Conservation (phyloP, 2,797 vertebrate genomes). For the Momotus momota region DNA sequence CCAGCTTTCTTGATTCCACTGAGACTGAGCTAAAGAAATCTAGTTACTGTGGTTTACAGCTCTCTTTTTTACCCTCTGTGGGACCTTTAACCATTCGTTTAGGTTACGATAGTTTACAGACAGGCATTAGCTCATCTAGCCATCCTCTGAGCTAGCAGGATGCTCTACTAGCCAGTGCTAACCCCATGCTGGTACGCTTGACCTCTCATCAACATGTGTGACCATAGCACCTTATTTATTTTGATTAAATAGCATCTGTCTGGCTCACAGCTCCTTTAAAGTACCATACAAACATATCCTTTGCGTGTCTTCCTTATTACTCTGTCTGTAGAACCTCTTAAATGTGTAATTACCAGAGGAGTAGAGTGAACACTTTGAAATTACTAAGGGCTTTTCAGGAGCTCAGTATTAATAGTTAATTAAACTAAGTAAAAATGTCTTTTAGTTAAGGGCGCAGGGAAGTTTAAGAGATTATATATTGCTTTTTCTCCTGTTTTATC, state of each 20-base stretch:
- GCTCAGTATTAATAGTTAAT: neutral
- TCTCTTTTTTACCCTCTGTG: neutral
- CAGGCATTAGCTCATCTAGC: neutral
- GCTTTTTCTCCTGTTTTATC: neutral
- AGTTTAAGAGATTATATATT: neutral
- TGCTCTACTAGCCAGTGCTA: neutral
- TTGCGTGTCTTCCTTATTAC: rapidly evolving
- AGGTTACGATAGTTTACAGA: neutral
- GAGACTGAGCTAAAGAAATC: neutral
- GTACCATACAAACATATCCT: neutral
- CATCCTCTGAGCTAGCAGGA: neutral
- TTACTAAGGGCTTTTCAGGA: neutral
- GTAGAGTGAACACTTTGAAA: neutral
- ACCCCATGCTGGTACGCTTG: neutral
- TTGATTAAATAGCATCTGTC: neutral
- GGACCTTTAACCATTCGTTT: neutral
- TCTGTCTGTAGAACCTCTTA: neutral
- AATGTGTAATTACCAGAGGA: neutral
- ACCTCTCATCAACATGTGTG: neutral
- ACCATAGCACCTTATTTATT: neutral
- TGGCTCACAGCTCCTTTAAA: neutral
- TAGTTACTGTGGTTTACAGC: neutral
- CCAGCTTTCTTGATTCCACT: neutral
- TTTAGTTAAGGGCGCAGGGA: neutral
- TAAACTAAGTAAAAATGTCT: neutral